phyloP scores from a whole-genome alignment of 2,113 vertebrate genomes.

The Elephantulus edwardii region DNA sequence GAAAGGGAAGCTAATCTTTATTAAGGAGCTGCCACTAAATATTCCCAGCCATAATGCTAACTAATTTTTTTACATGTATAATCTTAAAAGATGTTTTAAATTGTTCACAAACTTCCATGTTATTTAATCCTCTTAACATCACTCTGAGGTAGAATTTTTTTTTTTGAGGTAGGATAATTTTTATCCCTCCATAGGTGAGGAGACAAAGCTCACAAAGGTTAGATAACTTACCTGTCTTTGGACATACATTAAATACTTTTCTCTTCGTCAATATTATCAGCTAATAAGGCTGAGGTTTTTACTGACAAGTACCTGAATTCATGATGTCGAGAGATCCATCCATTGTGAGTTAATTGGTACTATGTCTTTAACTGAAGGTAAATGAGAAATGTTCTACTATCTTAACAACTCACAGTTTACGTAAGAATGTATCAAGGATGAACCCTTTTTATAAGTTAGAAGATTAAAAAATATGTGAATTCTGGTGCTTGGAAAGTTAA shows the following conservation, averaged over 20 bases:
- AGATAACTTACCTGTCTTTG: not conserved
- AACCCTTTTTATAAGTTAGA: not conserved
- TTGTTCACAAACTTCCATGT: not conserved
- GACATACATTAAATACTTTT: not conserved
- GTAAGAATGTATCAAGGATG: not conserved
- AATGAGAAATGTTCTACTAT: not conserved
- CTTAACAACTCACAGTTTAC: not conserved
- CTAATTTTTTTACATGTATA: slow-evolving; percentile 23
- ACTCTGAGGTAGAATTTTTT: not conserved
- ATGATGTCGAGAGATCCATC: not conserved
- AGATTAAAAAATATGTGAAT: not conserved
- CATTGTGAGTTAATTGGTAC: not conserved
- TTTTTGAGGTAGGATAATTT: no score
- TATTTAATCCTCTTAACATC: not conserved
- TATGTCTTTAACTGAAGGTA: not conserved
- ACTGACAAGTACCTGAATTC: not conserved
- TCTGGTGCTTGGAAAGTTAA: slow-evolving; percentile 16
- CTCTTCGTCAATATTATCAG: not conserved
- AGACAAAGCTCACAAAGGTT: not conserved
- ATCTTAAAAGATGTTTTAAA: slow-evolving; percentile 33
- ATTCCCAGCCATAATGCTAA: not conserved
- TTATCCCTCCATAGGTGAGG: not conserved
- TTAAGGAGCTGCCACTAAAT: not conserved
- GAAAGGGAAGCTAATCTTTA: slow-evolving; percentile 1
- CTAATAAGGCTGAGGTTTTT: not conserved